Conservation (phyloP, 2,113 vertebrate species). For the Elanus axillaris region DNA sequence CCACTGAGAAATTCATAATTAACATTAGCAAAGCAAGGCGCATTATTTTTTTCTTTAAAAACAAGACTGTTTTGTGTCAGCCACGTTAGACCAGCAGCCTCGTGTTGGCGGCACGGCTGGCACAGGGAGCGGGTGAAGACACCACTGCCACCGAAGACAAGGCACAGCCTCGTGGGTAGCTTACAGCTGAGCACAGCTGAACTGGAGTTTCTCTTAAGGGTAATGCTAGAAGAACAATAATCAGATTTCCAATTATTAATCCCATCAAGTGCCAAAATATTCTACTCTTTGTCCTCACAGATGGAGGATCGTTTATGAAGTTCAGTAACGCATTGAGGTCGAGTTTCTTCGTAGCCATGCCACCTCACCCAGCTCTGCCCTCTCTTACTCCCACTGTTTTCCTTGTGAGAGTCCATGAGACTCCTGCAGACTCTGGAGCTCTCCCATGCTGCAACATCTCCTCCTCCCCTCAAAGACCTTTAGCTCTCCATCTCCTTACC, state of each 20-base stretch:
- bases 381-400: background rate
- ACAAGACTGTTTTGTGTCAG: accelerated
- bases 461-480: background rate
- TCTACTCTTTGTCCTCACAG: background rate
- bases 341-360: background rate
- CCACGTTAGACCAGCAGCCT: background rate
- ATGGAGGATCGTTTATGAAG: background rate
- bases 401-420: background rate
- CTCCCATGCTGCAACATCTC: background rate
- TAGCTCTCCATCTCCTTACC: accelerated
- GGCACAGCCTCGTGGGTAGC: background rate
- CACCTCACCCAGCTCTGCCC: background rate
- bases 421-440: background rate
- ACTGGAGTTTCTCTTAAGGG: background rate
- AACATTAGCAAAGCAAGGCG: background rate
- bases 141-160: too few species aligned
- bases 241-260: background rate
- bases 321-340: background rate
- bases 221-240: background rate
- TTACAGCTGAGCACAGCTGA: background rate
- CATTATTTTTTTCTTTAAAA: background rate
- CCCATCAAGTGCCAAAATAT: background rate
- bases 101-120: accelerated
- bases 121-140: background rate
- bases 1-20: background rate